Evolutionary conservation across 1,140 invertebrate genomes (phyloP), one percentile per base, ranked within the genome.

Genomic region (Cydia strobilella): DNA sequence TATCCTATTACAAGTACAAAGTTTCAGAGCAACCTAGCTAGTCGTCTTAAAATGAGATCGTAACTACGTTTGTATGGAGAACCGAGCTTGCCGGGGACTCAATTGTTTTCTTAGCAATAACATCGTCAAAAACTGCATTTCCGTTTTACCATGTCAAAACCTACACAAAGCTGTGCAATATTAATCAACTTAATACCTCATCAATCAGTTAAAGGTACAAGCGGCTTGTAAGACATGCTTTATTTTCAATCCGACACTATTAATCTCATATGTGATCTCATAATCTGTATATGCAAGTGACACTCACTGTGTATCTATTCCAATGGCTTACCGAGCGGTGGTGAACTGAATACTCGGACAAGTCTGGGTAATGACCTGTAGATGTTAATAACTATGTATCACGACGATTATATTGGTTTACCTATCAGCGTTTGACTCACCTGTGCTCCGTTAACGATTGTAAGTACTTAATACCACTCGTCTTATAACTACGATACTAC

Each of bases 161-260:
- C 15, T 18, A n/a, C 48, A 51, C 48, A n/a, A n/a, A 18, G 6
- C n/a, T 18, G 5, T 51, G 6, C 6, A 18, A n/a, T 51, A 51
- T 51, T 3, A 18, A 51, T 51, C 48, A 18, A 51, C 48, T 18
- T 18, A 51, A 51, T 51, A 18, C 48, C 48, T 51, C 48, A 51
- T 51, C 3, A n/a, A 51, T 51, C n/a, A 51, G 2, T 51, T 6
- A 51, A n/a, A 18, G 15, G 7, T 51, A n/a, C 15, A 45, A 13
- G 12, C 48, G n/a, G n/a, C 3, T 51, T 51, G 15, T 51, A 51
- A 51, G n/a, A 51, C n/a, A 51, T 13, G 10, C 63, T 13, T 66
- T 9, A 66, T 66, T 66, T 66, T 31, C 12, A 66, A 66, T 66
- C 63, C 25, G 63, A 66, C 63, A 18, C 27, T 66, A 66, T 13